phyloP scores from a whole-genome alignment of 1,140 invertebrate species.

The Brachionus asplanchnoidis region DNA sequence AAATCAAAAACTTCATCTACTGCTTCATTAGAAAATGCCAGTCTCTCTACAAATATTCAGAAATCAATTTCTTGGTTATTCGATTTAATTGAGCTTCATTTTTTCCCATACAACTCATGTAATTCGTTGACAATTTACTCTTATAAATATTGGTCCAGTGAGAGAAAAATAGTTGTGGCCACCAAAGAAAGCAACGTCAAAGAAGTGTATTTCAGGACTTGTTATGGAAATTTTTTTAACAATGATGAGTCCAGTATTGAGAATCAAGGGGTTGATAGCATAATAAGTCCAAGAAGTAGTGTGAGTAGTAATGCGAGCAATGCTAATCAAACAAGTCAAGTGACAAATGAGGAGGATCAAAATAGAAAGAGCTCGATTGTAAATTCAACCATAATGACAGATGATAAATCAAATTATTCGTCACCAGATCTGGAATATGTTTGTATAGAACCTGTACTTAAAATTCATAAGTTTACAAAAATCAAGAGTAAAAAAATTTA shows the following conservation, averaged over 20 bases:
- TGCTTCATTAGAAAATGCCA: not conserved
- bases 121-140: conserved; percentile 38
- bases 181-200: conserved; percentile 33
- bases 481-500: not conserved
- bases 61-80: not conserved
- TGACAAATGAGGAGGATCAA: not conserved
- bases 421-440: not conserved
- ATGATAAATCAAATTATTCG: not conserved
- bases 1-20: not conserved
- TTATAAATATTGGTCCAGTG: conserved; percentile 6
- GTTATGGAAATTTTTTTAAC: not conserved
- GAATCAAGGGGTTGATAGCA: not conserved
- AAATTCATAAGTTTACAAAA: conserved; percentile 31
- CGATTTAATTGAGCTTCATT: conserved; percentile 23
- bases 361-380: conserved; percentile 13
- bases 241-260: not conserved
- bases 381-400: not conserved
- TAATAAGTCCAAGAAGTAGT: conserved; percentile 6
- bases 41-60: not conserved
- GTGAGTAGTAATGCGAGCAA: conserved; percentile 9
- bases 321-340: not conserved
- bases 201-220: conserved; percentile 9
- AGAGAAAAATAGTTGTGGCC: not conserved
- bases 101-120: conserved; percentile 37
- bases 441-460: not conserved